These are phyloP conservation scores for Erynnis tages DNA, from an alignment of 2,888 invertebrate genomes.

Conservation along the genomic window DNA sequence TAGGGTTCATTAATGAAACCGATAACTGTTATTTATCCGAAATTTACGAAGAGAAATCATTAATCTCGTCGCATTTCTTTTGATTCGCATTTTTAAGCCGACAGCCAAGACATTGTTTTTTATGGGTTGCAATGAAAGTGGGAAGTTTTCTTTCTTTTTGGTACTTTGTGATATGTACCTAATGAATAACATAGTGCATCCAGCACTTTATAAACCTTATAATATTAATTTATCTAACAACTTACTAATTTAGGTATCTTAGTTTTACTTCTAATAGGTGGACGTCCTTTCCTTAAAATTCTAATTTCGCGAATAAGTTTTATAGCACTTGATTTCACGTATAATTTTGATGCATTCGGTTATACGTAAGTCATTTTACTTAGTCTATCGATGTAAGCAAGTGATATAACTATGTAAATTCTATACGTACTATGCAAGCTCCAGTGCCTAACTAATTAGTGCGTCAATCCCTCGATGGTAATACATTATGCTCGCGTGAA, in stretches of 20 bases:
- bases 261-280: no score
- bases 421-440: constrained; percentile 19
- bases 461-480: constrained; percentile 23
- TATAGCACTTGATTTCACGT: no score
- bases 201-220: no score
- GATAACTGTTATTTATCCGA: constrained; percentile 46
- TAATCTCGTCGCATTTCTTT: constrained; percentile 10
- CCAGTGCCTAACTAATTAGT: constrained; percentile 23
- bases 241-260: no score
- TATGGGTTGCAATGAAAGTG: background rate
- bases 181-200: no score
- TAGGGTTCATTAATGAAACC: constrained; percentile 41
- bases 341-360: no score
- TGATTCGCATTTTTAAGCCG: constrained; percentile 5
- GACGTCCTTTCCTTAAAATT: no score
- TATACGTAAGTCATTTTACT: no score
- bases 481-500: constrained; percentile 19
- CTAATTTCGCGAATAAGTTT: no score
- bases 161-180: background rate
- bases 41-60: constrained; percentile 39
- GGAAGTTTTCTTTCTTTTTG: background rate
- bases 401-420: constrained; percentile 23
- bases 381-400: background rate
- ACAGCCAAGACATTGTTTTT: background rate
- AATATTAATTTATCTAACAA: no score